A percentile compares a stretch with the other conserved stretches of the same genome.
phyloP scores from a whole-genome alignment of 1,140 invertebrate species.

The Drosophila santomea region DNA sequence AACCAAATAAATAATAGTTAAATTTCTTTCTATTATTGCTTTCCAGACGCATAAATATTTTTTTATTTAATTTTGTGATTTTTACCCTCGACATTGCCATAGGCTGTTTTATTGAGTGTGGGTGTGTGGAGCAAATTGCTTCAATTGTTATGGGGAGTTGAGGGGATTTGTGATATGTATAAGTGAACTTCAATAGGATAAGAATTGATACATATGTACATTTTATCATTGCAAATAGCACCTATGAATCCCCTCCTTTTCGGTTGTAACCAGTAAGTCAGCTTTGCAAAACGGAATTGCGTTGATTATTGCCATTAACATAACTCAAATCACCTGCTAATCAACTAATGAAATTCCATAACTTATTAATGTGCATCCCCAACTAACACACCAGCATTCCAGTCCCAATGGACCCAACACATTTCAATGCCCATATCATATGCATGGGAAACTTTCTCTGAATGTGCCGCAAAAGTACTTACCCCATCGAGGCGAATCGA shows the following conservation, averaged over 20 bases:
- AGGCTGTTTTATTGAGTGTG: slow-evolving; percentile 34
- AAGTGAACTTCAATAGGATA: slow-evolving; percentile 26
- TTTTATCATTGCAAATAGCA: not conserved
- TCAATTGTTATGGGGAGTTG: slow-evolving; percentile 59
- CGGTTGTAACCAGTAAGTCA: not conserved
- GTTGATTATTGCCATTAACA: slow-evolving; percentile 14
- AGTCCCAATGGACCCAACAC: slow-evolving; percentile 35
- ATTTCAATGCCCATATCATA: slow-evolving; percentile 41
- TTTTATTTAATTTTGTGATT: slow-evolving; percentile 79
- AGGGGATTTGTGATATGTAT: slow-evolving; percentile 41
- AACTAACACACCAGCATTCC: not conserved
- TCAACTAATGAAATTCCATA: slow-evolving; percentile 43
- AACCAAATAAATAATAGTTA: slow-evolving; percentile 78
- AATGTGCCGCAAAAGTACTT: slow-evolving; percentile 34
- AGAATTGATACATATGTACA: not conserved
- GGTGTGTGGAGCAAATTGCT: slow-evolving; percentile 47
- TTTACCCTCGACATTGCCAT: slow-evolving; percentile 50
- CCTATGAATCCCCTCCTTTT: not conserved
- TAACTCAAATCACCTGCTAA: slow-evolving; percentile 14
- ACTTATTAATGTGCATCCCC: slow-evolving; percentile 26
- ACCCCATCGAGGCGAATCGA: slow-evolving; percentile 23
- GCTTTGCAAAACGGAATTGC: not conserved
- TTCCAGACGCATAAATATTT: slow-evolving; percentile 60
- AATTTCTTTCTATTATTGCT: slow-evolving; percentile 53
- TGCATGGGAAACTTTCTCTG: slow-evolving; percentile 40